These are phyloP conservation scores for Amphiprion percula DNA, from an alignment of 2,113 vertebrate genomes.

Conservation along the genomic window DNA sequence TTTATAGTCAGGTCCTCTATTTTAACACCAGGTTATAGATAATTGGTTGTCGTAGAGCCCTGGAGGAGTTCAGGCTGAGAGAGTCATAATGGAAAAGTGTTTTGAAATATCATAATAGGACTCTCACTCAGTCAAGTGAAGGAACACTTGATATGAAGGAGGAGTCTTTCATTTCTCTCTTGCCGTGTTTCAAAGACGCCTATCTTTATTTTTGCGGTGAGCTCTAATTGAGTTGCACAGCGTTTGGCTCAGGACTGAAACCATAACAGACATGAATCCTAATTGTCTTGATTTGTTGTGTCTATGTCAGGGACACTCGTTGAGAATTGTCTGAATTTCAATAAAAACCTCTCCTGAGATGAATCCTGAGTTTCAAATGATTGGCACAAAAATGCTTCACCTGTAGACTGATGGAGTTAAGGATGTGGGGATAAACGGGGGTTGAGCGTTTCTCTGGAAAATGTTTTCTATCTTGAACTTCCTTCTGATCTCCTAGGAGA, in stretches of 20 bases:
- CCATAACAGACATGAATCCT: constrained; percentile 2
- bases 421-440: background rate
- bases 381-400: background rate
- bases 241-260: constrained; percentile 19
- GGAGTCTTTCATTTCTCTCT: constrained; percentile 11
- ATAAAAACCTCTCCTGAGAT: constrained; percentile 25
- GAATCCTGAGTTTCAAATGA: constrained; percentile 17
- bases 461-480: constrained; percentile 22
- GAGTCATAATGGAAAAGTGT: constrained; percentile 35
- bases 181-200: constrained; percentile 19
- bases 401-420: background rate
- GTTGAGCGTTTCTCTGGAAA: constrained; percentile 14
- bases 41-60: constrained; percentile 42
- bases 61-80: constrained; percentile 51
- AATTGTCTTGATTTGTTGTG: constrained; percentile 36
- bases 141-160: constrained; percentile 40
- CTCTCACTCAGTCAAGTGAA: constrained; percentile 41
- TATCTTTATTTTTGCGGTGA: background rate
- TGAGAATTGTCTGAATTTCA: constrained; percentile 13
- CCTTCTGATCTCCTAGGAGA: constrained; percentile 74
- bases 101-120: constrained; percentile 52
- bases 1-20: constrained; percentile 6
- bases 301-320: background rate
- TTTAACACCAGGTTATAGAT: constrained; percentile 52
- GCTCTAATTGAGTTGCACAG: constrained; percentile 24